Evolutionary conservation across 2,888 invertebrate species (phyloP).

Genomic region (Tetanocera ferruginea): DNA sequence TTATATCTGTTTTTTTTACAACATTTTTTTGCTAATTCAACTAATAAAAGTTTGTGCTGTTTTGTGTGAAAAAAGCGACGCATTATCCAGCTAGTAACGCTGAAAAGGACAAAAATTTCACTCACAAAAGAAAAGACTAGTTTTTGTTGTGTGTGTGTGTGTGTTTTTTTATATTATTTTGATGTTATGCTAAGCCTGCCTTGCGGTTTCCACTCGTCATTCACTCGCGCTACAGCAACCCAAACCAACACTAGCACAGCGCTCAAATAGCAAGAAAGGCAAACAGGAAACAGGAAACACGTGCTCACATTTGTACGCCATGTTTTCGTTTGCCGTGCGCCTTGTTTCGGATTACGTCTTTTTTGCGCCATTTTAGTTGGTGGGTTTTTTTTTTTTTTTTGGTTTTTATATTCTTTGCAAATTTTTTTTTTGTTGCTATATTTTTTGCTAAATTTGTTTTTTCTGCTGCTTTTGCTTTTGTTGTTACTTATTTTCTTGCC

Average conservation of each 20-base stretch:
- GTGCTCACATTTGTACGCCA: slow-evolving; percentile 19
- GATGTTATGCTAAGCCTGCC: neutral
- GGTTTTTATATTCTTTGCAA: neutral
- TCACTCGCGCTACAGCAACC: neutral
- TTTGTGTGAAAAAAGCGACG: neutral
- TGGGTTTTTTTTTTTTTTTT: neutral
- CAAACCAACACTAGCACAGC: neutral
- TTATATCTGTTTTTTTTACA: neutral
- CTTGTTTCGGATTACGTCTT: slow-evolving; percentile 1
- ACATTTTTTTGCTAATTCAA: neutral
- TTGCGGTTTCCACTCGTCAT: slow-evolving; percentile 14
- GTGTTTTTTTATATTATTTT: neutral
- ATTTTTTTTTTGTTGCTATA: neutral
- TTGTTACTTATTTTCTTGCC: no score
- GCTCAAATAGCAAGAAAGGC: neutral
- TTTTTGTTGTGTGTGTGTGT: neutral
- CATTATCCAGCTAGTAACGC: neutral
- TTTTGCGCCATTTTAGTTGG: neutral
- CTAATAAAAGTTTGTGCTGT: neutral
- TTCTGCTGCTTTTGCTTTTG: neutral
- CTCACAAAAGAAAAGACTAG: neutral
- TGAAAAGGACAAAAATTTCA: neutral
- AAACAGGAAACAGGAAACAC: slow-evolving; percentile 1
- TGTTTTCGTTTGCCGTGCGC: slow-evolving; percentile 13
- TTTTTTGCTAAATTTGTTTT: neutral